phyloP scores from a whole-genome alignment of 2,113 vertebrate species.

The Chaenocephalus aceratus region DNA sequence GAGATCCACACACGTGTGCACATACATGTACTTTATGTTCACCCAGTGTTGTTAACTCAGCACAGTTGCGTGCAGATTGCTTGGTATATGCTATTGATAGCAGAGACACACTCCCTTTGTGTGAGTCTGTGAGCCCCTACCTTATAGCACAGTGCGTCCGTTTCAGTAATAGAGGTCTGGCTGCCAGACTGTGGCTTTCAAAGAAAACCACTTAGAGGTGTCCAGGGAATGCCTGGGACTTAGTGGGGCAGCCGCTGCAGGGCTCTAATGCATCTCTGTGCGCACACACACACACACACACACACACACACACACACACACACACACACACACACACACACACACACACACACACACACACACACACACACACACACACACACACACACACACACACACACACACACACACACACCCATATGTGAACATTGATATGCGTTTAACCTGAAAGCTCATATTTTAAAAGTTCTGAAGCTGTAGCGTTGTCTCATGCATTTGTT shows the following conservation, averaged over 20 bases:
- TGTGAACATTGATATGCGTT: background rate
- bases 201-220: constrained; percentile 64
- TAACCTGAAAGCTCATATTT: too few species aligned
- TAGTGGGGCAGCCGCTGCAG: constrained; percentile 31
- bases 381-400: background rate
- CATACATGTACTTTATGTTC: background rate
- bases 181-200: constrained; percentile 37
- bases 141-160: constrained; percentile 44
- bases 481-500: background rate
- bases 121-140: constrained; percentile 12
- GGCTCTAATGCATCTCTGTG: constrained; percentile 32
- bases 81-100: constrained; percentile 34
- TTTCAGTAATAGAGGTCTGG: constrained; percentile 45
- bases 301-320: background rate
- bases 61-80: background rate
- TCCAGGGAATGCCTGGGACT: constrained; percentile 37
- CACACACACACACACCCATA: background rate
- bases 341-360: background rate
- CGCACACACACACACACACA: constrained; percentile 2
- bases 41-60: background rate
- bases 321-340: background rate
- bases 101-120: constrained; percentile 23
- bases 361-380: constrained; percentile 1
- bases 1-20: background rate
- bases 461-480: too few species aligned